Conservation (phyloP, 37 sponge, comb jelly and placozoan species). For the Tethya wilhelma region DNA sequence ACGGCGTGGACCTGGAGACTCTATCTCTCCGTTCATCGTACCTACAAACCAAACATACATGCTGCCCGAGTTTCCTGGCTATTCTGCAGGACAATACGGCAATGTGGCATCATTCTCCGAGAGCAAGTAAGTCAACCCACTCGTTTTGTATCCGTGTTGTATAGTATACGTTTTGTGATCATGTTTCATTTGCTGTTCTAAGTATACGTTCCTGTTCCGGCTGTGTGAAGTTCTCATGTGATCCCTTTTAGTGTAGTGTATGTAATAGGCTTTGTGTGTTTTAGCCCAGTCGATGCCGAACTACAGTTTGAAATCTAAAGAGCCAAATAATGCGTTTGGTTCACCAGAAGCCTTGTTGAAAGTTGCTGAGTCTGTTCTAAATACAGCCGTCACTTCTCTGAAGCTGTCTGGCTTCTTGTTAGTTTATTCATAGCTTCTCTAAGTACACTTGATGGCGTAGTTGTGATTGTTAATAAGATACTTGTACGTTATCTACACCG, state of each 20-base stretch:
- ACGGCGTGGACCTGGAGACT: slow-evolving; percentile 24
- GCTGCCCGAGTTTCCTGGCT: slow-evolving; percentile 36
- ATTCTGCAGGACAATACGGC: slow-evolving; percentile 34
- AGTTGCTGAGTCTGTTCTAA: too few species aligned
- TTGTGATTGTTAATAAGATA: neutral
- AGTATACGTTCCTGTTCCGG: too few species aligned
- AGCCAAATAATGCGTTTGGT: too few species aligned
- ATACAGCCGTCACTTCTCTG: too few species aligned
- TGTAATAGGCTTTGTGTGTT: too few species aligned
- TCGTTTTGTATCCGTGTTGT: neutral
- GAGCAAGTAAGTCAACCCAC: slow-evolving; percentile 27
- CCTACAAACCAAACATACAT: slow-evolving; percentile 31
- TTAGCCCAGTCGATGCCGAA: too few species aligned
- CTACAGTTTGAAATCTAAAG: too few species aligned
- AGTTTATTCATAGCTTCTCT: neutral
- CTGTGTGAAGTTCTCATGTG: too few species aligned
- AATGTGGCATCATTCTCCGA: slow-evolving; percentile 31
- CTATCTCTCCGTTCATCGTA: slow-evolving; percentile 52
- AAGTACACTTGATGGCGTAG: neutral
- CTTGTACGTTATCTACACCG: neutral
- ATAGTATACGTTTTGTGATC: too few species aligned
- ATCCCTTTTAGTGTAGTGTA: too few species aligned
- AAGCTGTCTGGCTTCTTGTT: slow-evolving; percentile 1
- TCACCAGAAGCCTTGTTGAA: too few species aligned
- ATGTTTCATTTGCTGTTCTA: too few species aligned